A percentile compares a stretch with the other conserved stretches of the same genome.
Conservation (phyloP, 2,113 vertebrate species). For the Chunga burmeisteri region DNA sequence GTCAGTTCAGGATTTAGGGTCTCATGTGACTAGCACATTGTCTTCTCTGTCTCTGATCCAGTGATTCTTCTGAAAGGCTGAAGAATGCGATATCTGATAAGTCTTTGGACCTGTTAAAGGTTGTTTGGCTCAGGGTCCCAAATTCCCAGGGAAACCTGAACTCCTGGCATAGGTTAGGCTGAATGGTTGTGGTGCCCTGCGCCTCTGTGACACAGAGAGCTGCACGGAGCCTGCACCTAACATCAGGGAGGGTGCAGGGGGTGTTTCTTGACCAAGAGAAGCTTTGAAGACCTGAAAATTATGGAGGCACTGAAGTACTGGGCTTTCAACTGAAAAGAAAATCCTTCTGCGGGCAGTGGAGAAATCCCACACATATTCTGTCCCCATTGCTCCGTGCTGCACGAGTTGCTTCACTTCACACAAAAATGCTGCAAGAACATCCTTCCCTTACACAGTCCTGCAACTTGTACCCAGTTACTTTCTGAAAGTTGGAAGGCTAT, state of each 20-base stretch:
- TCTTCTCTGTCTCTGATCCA: slow-evolving; percentile 52
- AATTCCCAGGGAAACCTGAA: slow-evolving; percentile 39
- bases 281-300: neutral
- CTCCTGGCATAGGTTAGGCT: neutral
- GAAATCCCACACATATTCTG: neutral
- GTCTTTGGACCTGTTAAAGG: slow-evolving; percentile 6
- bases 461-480: neutral
- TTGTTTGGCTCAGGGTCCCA: slow-evolving; percentile 25
- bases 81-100: slow-evolving; percentile 63
- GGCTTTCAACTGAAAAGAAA: neutral
- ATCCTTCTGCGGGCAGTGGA: neutral
- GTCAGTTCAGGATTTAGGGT: slow-evolving; percentile 54
- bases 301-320: neutral
- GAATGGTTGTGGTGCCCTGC: neutral
- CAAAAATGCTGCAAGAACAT: neutral
- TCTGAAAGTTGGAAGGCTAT: neutral
- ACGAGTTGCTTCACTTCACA: neutral
- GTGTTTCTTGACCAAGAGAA: neutral
- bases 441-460: neutral
- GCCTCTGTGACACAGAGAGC: neutral
- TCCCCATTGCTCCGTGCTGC: neutral
- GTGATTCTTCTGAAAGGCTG: slow-evolving; percentile 61
- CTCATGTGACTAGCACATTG: slow-evolving; percentile 49
- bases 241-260: neutral
- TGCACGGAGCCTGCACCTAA: neutral